phyloP scores from a whole-genome alignment of 35 echinoderm and acorn worm genomes.

The Hemicentrotus pulcherrimus region DNA sequence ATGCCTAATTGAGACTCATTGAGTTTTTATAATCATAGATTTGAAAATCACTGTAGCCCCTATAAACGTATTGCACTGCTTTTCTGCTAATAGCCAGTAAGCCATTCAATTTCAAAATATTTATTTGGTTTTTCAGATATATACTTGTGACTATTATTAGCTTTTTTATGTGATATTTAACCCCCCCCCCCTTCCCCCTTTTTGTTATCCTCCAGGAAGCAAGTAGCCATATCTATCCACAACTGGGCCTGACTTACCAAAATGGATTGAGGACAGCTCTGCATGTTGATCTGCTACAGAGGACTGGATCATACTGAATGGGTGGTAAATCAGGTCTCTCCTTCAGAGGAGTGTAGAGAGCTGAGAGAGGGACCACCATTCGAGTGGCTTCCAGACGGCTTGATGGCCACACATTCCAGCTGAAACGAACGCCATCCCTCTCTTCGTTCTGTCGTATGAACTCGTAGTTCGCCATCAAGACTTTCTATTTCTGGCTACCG shows the following conservation, averaged over 20 bases:
- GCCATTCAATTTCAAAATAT: not conserved
- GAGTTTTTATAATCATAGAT: too few species aligned
- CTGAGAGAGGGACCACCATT: conserved; percentile 93
- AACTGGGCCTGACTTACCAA: conserved; percentile 64
- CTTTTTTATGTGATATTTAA: too few species aligned
- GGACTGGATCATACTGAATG: conserved; percentile 98
- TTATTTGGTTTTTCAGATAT: not conserved
- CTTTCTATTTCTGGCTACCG: not conserved
- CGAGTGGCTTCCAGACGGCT: conserved; percentile 92
- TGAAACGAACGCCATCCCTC: conserved; percentile 88
- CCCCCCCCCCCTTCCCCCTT: too few species aligned
- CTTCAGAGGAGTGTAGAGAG: conserved; percentile 92
- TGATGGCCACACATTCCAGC: conserved; percentile 97
- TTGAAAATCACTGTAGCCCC: too few species aligned
- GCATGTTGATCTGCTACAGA: conserved; percentile 89
- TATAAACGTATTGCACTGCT: too few species aligned
- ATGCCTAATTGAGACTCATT: too few species aligned
- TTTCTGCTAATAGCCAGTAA: too few species aligned
- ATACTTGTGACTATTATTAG: not conserved
- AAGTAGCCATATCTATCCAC: not conserved
- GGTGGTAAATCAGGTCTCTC: conserved; percentile 93
- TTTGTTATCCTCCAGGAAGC: too few species aligned
- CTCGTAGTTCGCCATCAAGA: conserved; percentile 66
- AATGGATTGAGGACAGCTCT: conserved; percentile 97
- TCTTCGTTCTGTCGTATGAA: conserved; percentile 92